Evolutionary conservation across 2,797 vertebrate species (phyloP).

Genomic region (Sebastes vulpes): DNA sequence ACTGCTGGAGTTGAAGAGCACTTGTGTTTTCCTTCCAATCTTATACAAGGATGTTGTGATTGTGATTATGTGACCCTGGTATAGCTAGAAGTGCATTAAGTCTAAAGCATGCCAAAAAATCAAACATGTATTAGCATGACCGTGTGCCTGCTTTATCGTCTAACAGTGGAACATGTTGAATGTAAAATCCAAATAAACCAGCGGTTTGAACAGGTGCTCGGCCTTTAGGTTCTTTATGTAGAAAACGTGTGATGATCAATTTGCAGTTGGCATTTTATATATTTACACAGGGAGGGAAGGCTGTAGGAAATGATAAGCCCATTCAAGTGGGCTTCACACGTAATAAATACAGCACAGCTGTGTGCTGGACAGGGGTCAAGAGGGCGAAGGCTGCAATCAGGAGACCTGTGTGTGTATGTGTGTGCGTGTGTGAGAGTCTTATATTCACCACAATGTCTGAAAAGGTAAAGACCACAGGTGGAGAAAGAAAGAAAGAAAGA

Average conservation of each 20-base stretch:
- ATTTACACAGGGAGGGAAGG: neutral
- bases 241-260: neutral
- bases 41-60: constrained; percentile 13
- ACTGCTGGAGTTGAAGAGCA: constrained; percentile 25
- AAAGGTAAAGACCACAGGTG: neutral
- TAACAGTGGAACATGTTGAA: constrained; percentile 15
- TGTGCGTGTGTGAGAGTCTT: neutral
- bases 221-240: neutral
- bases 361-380: neutral
- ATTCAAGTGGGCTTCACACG: neutral
- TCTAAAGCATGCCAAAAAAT: constrained; percentile 14
- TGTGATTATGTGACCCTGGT: constrained; percentile 16
- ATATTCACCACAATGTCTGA: neutral
- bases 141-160: neutral
- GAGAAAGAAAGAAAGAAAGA: neutral
- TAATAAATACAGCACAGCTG: neutral
- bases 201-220: neutral
- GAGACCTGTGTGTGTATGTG: neutral
- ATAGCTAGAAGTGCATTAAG: constrained; percentile 11
- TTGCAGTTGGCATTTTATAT: neutral
- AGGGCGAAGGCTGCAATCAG: constrained; percentile 9
- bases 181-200: constrained; percentile 39
- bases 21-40: constrained; percentile 34
- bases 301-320: neutral
- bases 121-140: constrained; percentile 12